Conservation (phyloP, 2,113 vertebrate genomes). For the Trogon melanurus region DNA sequence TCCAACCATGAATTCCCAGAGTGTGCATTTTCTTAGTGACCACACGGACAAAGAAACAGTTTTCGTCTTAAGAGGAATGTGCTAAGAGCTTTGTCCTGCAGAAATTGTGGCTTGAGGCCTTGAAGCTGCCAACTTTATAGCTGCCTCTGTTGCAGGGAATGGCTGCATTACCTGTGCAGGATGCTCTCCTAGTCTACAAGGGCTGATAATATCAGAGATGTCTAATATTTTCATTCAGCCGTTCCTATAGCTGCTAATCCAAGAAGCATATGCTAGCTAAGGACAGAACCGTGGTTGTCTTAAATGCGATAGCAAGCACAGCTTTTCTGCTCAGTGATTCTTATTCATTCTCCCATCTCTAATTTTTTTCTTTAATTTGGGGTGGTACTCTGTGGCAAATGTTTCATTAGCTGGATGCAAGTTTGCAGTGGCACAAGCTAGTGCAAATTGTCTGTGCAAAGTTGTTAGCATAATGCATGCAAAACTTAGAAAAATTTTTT, state of each 20-base stretch:
- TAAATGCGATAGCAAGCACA: background rate
- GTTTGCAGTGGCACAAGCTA: background rate
- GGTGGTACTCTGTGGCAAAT: background rate
- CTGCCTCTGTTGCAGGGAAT: background rate
- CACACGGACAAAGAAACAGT: background rate
- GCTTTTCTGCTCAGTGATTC: background rate
- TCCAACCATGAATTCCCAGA: background rate
- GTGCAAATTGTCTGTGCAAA: background rate
- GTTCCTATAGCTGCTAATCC: background rate
- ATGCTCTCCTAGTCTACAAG: background rate
- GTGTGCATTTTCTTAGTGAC: background rate
- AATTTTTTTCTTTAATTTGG: background rate
- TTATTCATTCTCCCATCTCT: background rate
- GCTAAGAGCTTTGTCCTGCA: background rate
- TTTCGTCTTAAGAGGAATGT: background rate
- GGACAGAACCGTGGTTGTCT: background rate
- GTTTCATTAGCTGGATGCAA: background rate
- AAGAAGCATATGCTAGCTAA: background rate
- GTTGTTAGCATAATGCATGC: background rate
- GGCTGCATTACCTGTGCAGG: background rate
- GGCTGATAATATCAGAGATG: background rate
- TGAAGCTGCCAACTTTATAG: background rate
- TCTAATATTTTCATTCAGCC: background rate
- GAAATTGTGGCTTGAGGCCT: background rate
- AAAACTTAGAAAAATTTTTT: background rate